These are phyloP conservation scores for Oscheius myriophilus DNA, from an alignment of 2,888 invertebrate species.

Conservation along the genomic window DNA sequence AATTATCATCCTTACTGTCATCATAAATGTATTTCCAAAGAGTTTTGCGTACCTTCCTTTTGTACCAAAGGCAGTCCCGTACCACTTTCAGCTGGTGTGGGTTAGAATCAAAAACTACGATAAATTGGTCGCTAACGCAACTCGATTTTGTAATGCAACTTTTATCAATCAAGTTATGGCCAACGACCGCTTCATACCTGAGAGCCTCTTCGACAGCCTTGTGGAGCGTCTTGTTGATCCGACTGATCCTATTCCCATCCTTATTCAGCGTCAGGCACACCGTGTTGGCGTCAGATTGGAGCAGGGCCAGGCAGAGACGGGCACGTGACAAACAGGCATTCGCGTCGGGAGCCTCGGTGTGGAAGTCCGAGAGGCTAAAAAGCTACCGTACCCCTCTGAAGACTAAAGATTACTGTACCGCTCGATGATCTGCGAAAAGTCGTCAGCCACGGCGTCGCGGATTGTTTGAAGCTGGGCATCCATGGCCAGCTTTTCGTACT, in stretches of 20 bases:
- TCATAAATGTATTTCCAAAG: no score
- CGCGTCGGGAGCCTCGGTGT: slow-evolving; percentile 6
- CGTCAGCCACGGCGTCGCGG: slow-evolving; percentile 30
- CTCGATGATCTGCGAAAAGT: slow-evolving; percentile 25
- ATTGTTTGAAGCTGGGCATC: slow-evolving; percentile 26
- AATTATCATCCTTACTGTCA: no score
- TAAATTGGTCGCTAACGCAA: no score
- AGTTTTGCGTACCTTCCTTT: no score
- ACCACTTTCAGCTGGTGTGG: no score
- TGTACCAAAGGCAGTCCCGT: no score
- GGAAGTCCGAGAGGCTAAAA: background rate
- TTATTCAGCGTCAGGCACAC: slow-evolving; percentile 44
- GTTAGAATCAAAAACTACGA: no score
- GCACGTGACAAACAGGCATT: slow-evolving; percentile 34
- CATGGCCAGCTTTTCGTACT: slow-evolving; percentile 31
- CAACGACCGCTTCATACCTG: slow-evolving; percentile 32
- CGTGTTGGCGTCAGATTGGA: slow-evolving; percentile 45
- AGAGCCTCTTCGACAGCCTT: slow-evolving; percentile 41
- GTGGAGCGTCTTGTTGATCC: slow-evolving; percentile 42
- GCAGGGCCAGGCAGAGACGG: slow-evolving; percentile 43
- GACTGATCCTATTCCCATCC: slow-evolving; percentile 39
- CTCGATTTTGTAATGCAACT: no score
- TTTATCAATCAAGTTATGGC: no score
- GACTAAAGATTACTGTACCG: slow-evolving; percentile 18
- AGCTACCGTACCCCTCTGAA: background rate